Base-by-base conservation (phyloP, 1,140 invertebrate genomes). In the Epicauta chinensis region DNA sequence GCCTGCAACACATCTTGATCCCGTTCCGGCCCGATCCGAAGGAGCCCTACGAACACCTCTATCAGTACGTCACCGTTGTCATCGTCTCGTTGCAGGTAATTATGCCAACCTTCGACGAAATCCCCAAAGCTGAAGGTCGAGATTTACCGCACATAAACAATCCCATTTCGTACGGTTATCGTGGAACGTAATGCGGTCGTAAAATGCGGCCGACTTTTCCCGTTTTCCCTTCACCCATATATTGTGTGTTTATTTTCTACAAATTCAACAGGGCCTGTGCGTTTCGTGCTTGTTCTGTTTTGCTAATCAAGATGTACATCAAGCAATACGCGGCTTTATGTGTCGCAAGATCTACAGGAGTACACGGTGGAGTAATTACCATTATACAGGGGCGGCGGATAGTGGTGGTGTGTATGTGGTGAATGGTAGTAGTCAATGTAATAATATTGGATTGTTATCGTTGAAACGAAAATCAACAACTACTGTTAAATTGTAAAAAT, bases 211-310 rank as follows among this genome's bases (percentile, higher is more conserved):
- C n/a, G n/a, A n/a, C n/a, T n/a, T n/a, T n/a, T n/a, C n/a, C n/a
- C n/a, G n/a, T n/a, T n/a, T n/a, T n/a, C n/a, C n/a, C n/a, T n/a
- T n/a, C n/a, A n/a, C n/a, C n/a, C n/a, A n/a, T n/a, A n/a, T n/a
- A n/a, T n/a, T n/a, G n/a, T n/a, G 1, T 23, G 4, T 23, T 23
- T 23, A 3, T 2, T 23, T 7, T 23, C 23, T 5, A 23, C 23
- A 46, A 5, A n/a, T 53, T 29, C 60, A 62, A 35, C 50, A 94
- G 86, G 91, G 91, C 43, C 76, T 91, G 9, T 87, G 86, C 53
- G 87, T 94, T 0, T 82, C 90, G 0, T 77, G 89, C 16, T 74
- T 95, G 2, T 93, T 93, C 68, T 95, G 91, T 66, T 94, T 93
- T 73, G 89, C 86, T 62, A 94, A 95, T 68, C 87, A 90, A 56